A percentile compares a stretch with the other conserved stretches of the same genome.
phyloP scores from a whole-genome alignment of 2,113 vertebrate species.

The Dipodomys spectabilis region DNA sequence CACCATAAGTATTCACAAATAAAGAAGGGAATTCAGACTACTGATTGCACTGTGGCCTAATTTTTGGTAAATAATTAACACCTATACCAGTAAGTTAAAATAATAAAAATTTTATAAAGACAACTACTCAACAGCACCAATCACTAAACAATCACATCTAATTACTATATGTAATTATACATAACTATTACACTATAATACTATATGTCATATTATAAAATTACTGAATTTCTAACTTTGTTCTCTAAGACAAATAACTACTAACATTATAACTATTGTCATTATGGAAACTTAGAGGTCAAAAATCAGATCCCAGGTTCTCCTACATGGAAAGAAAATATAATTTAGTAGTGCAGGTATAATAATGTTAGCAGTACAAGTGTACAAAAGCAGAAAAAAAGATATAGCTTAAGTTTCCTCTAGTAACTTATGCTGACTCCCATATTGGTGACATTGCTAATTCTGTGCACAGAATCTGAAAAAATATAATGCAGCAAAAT shows the following conservation, averaged over 20 bases:
- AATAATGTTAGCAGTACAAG: not conserved
- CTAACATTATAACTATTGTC: not conserved
- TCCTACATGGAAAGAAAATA: not conserved
- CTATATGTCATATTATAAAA: no score
- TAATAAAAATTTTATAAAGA: constrained; percentile 9
- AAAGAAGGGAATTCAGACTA: not conserved
- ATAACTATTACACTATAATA: no score
- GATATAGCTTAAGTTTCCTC: not conserved
- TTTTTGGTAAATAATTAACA: not conserved
- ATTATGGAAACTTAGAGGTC: not conserved
- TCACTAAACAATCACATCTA: no score
- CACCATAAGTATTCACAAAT: not conserved
- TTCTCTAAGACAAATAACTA: not conserved
- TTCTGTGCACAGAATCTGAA: not conserved
- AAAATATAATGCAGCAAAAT: not conserved
- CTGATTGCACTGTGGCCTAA: not conserved
- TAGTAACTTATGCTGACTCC: not conserved
- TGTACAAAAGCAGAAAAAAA: not conserved
- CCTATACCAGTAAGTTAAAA: not conserved
- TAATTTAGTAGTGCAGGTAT: not conserved
- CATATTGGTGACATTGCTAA: not conserved
- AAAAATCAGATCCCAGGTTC: not conserved
- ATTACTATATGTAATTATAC: not conserved
- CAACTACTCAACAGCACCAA: not conserved
- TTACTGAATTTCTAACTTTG: not conserved